Conservation (phyloP, 2,888 invertebrate genomes). For the Tachina grossa region DNA sequence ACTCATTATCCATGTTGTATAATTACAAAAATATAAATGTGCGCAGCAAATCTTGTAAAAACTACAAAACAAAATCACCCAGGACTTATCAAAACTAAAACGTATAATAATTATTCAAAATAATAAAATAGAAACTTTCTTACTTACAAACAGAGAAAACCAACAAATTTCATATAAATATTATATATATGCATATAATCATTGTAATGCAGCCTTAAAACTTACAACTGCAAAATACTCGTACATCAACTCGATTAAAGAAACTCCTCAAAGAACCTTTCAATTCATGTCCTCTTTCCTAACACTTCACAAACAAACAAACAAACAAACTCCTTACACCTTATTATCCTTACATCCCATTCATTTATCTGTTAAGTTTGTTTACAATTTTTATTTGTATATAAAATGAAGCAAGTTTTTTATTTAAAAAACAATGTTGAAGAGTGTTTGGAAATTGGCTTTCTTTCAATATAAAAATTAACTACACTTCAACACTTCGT, state of each 20-base stretch:
- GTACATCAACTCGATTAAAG: constrained; percentile 47
- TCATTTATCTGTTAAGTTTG: constrained; percentile 51
- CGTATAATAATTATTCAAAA: background rate
- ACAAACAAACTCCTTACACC: background rate
- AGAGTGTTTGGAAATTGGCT: constrained; percentile 31
- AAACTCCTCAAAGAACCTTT: constrained; percentile 45
- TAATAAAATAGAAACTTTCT: background rate
- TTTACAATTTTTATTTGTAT: constrained; percentile 60
- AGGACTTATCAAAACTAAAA: constrained; percentile 58
- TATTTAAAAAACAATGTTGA: constrained; percentile 28
- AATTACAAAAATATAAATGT: constrained; percentile 71
- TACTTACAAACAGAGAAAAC: constrained; percentile 17
- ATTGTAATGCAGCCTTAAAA: constrained; percentile 57
- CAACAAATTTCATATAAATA: constrained; percentile 39
- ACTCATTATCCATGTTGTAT: constrained; percentile 37
- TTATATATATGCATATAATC: constrained; percentile 20
- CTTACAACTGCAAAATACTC: constrained; percentile 39
- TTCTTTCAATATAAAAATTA: background rate
- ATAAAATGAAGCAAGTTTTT: constrained; percentile 66
- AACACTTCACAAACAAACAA: constrained; percentile 1
- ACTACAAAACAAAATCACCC: constrained; percentile 65
- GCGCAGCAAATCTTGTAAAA: constrained; percentile 72
- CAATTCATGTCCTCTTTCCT: constrained; percentile 1
- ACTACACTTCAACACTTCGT: constrained; percentile 72
- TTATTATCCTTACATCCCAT: constrained; percentile 31